Base-by-base conservation (phyloP, 2,113 vertebrate genomes). In the Sylvietta virens region DNA sequence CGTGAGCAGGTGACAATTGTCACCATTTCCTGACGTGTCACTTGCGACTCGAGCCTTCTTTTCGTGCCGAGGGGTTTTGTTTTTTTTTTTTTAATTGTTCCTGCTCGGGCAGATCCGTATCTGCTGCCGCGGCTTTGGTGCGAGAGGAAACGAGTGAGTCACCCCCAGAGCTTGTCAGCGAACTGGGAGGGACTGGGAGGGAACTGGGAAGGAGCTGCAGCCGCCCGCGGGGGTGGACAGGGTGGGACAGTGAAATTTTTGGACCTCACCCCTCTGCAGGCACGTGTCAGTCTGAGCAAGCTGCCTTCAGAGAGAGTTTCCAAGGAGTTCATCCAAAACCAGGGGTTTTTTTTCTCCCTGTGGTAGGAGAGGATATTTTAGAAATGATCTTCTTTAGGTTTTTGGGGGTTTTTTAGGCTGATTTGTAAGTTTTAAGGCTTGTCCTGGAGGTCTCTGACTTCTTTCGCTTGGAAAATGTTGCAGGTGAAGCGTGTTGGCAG, bases 91-190 rank as follows among this genome's bases (percentile, higher is more conserved):
- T 33, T 28, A 30, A 13, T 37, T 4, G 19, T 39, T 37, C 70
- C 92, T 67, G 66, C 91, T 53, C 13, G 74, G 89, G 86, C 85
- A 95, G 90, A 92, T 95, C 88, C 47, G 10, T 45, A 37, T 96
- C 58, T 94, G 56, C 95, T 73, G 83, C 85, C 35, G 4, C 13
- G 8, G 66, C 58, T 77, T 91, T 86, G 76, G 87, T 73, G 71
- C 56, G 35, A 95, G 91, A 98, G 97, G 98, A 98, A 97, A 72
- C 62, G 96, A 92, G 47, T 98, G 97, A 98, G 96, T 98, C 98
- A 98, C 88, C 54, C 66, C 3, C 60, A 88, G 95, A 84, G 80
- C 90, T 94, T 92, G 97, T 97, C 96, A 94, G 97, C 81, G 80
- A 72, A 82, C 93, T 80, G 94, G 95, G 97, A 97, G 97, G 89